Base-by-base conservation (phyloP, 35 echinoderm and acorn worm genomes). In the Eucidaris tribuloides region DNA sequence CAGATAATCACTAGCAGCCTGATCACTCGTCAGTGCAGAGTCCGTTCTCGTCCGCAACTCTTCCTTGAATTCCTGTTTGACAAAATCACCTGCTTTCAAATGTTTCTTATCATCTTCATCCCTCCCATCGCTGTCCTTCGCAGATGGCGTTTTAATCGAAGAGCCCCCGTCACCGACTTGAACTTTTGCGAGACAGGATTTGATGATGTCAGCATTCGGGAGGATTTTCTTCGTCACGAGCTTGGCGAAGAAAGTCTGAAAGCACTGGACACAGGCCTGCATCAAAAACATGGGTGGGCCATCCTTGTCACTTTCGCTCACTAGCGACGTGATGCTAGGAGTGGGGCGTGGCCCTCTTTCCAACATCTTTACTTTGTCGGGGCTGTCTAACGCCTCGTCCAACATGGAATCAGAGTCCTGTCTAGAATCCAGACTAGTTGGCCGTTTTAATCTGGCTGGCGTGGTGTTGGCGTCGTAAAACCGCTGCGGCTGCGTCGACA, bases 211-310 rank as follows among this genome's bases (percentile, higher is more conserved):
- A 1, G 90, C 77, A 37, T 79, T 81, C 18, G 94, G 94, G 54
- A 97, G 52, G 65, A 97, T 92, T 79, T 89, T 97, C 32, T 84
- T 85, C 60, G 79, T 85, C 28, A 97, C 58, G 40, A 97, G 92
- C 62, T 97, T 97, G 33, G 86, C 80, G 58, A 97, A 97, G 65
- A 92, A 97, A 3, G 87, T 85, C 82, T 97, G 94, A 36, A 85
- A 97, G 58, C 94, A 97, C 34, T 92, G 89, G 29, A 97, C 89
- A 58, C 94, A 97, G 4, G 94, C 94, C 57, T 97, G 94, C 94
- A 97, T 97, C 29, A 97, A 40, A 42, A 97, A 97, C 54, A 97
- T 19, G 14, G 94, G 94, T 52, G 90, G 85, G 19, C 56, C 77
- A 31, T 97, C 90, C 6, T 79, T 74, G 4, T 74, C 68, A 14